Evolutionary conservation across 2,113 vertebrate species (phyloP).

Genomic region (Asarcornis scutulata): DNA sequence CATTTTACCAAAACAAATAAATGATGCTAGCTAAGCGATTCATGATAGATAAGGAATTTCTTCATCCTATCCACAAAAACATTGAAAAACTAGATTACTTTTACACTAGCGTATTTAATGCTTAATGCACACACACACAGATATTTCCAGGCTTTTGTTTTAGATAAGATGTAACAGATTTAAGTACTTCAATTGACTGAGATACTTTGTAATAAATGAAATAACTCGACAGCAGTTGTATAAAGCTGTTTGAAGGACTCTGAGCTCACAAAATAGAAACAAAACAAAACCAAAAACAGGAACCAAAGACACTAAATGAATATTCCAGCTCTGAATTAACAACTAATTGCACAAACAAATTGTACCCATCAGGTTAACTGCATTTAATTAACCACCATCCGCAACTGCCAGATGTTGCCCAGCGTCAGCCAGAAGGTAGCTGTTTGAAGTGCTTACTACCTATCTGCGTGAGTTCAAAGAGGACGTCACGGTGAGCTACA

Average conservation of each 20-base stretch:
- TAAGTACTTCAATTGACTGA: background rate
- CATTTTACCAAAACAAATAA: background rate
- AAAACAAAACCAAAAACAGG: background rate
- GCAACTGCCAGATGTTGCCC: slow-evolving; percentile 35
- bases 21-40: background rate
- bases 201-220: background rate
- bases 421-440: background rate
- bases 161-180: background rate
- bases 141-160: background rate
- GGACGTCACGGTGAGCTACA: background rate
- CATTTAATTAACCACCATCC: slow-evolving; percentile 18
- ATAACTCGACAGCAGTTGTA: background rate
- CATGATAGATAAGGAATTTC: background rate
- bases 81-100: background rate
- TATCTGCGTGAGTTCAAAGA: background rate
- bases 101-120: background rate
- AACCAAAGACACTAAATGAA: background rate
- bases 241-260: background rate
- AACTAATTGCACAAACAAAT: slow-evolving; percentile 8
- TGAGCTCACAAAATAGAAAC: background rate
- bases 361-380: background rate
- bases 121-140: background rate
- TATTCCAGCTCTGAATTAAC: slow-evolving; percentile 7
- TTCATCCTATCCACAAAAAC: background rate
- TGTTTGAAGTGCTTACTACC: background rate